phyloP scores from a whole-genome alignment of 2,113 vertebrate genomes.

The Psittacula cyanocephala region DNA sequence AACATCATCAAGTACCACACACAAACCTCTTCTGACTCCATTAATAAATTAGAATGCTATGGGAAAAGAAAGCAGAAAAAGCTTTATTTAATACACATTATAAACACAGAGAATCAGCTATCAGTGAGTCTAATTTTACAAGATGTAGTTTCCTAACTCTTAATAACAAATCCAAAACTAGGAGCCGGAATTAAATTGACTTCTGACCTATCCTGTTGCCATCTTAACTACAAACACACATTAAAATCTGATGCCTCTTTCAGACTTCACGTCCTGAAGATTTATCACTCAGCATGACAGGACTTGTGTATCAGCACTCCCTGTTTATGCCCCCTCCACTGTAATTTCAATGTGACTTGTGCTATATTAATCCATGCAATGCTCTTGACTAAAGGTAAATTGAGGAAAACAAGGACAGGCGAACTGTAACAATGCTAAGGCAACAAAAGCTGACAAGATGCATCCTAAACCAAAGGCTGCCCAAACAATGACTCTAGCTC shows the following conservation, averaged over 20 bases:
- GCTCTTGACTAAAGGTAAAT: neutral
- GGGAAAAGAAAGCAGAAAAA: neutral
- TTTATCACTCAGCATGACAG: neutral
- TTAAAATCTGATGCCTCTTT: neutral
- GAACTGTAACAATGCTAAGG: neutral
- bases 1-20: neutral
- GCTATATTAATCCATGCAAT: neutral
- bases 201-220: neutral
- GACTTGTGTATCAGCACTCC: neutral
- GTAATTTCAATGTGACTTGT: neutral
- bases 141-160: neutral
- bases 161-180: neutral
- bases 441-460: neutral
- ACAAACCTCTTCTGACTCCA: neutral
- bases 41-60: neutral
- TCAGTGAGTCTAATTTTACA: neutral
- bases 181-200: neutral
- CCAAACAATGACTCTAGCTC: neutral
- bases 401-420: neutral
- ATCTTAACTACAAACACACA: neutral
- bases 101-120: neutral
- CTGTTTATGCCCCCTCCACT: neutral
- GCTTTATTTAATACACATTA: neutral
- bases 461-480: neutral
- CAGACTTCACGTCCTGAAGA: neutral